Base-by-base conservation (phyloP, 2,888 invertebrate genomes). In the Dasysyrphus tricinctus region DNA sequence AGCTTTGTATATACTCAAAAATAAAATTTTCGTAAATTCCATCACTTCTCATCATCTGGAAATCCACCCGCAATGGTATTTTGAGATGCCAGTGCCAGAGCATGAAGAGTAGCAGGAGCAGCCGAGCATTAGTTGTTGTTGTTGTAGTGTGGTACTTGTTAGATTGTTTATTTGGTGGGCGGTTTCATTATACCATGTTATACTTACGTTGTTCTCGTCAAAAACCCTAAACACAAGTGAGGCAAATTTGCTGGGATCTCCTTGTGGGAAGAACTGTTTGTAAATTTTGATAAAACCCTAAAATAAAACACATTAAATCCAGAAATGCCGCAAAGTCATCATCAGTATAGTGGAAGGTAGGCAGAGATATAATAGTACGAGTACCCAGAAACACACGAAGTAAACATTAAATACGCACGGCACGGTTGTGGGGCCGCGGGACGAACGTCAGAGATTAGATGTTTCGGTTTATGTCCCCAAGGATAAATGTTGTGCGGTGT, bases 241-340 rank as follows among this genome's bases (percentile, higher is more conserved):
- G 67, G 99, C 99, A 92, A 99, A 99, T 94, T 99, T 99, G 91
- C 98, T 98, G 56, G 99, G 99, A 94, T 99, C 99, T 89, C 99
- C 99, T 95, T 99, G 98, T 74, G 99, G 99, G 93, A 99, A 99
- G 94, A 99, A 99, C 94, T 99, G 99, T 94, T 98, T 98, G 94
- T 99, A 99, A 93, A 99, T 99, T 94, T 97, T 98, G 93, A 98
- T 98, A 94, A 99, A 99, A 90, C 99, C 99, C 98, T 98, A 47
- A 61, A 61, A 42, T 24, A 75, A 84, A 72, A 86, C 24, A 75
- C 63, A 82, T 61, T 56, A 76, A 70, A 83, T 76, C 51, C 74
- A 57, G 47, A 65, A 83, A 67, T 57, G 79, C 49, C 81, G 51
- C 49, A 37, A 19, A 67, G 42, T 63, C 70, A 72, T 42, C 70